Percentiles rank a stretch among this genome's conserved stretches.
Evolutionary conservation across 2,888 invertebrate species (phyloP).

Genomic region (Maniola hyperantus): DNA sequence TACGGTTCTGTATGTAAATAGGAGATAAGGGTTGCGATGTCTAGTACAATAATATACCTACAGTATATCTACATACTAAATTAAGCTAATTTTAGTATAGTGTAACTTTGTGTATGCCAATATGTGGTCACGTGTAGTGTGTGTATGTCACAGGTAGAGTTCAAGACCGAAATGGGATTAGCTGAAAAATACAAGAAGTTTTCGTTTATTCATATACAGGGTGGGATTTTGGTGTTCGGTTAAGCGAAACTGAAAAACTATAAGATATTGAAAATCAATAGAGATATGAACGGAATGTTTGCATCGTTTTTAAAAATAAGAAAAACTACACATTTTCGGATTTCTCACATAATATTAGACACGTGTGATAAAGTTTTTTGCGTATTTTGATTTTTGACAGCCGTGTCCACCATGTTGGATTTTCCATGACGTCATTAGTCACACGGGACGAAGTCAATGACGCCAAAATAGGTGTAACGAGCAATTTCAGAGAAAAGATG

Average conservation of each 20-base stretch:
- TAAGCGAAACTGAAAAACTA: not conserved
- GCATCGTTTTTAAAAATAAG: not conserved
- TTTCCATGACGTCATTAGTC: not conserved
- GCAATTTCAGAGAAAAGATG: not conserved
- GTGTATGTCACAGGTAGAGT: not conserved
- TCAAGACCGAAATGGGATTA: not conserved
- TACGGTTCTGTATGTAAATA: slow-evolving; percentile 39
- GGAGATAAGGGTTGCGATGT: slow-evolving; percentile 30
- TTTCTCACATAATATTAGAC: not conserved
- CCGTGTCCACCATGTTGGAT: slow-evolving; percentile 1
- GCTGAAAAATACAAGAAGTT: not conserved
- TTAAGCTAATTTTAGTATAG: not conserved
- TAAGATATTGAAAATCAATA: not conserved
- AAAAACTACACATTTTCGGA: not conserved
- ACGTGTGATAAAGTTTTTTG: not conserved
- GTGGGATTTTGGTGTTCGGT: not conserved
- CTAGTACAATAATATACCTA: not conserved
- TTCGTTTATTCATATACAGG: not conserved
- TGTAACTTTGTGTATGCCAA: not conserved
- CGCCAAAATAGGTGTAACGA: too few species aligned
- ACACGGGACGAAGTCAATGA: too few species aligned
- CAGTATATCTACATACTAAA: not conserved
- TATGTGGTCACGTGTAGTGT: not conserved
- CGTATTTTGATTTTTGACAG: not conserved
- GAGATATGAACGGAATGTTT: not conserved